phyloP scores from a whole-genome alignment of 2,888 invertebrate genomes.

The Sicus ferrugineus region DNA sequence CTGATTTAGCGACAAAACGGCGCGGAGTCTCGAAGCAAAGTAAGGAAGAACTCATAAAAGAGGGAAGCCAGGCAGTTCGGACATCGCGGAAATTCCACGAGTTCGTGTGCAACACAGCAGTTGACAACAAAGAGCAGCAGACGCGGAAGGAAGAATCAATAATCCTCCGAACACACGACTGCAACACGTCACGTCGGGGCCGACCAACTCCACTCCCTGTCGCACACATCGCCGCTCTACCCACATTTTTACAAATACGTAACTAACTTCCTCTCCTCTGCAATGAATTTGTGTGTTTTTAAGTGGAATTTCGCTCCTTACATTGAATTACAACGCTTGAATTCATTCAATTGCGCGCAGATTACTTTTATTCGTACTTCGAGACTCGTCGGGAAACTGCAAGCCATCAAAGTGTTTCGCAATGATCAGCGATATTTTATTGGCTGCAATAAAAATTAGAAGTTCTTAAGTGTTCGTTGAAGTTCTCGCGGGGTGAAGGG shows the following conservation, averaged over 20 bases:
- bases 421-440: not conserved
- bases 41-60: not conserved
- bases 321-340: conserved; percentile 2
- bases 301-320: not conserved
- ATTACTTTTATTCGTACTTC: not conserved
- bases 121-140: too few relatives aligned
- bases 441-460: not conserved
- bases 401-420: not conserved
- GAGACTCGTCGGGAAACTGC: not conserved
- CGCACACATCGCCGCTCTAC: not conserved
- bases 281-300: not conserved
- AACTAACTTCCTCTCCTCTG: not conserved
- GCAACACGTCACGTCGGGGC: not conserved
- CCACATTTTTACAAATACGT: not conserved
- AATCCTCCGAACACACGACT: not conserved
- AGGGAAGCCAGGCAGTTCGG: not conserved
- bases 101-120: not conserved
- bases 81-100: not conserved
- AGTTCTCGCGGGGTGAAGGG: too few relatives aligned
- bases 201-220: not conserved
- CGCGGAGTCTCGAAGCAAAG: not conserved
- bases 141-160: too few relatives aligned
- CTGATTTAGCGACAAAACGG: too few relatives aligned
- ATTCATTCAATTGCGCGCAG: not conserved
- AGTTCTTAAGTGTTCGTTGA: too few relatives aligned